Evolutionary conservation across 2,113 vertebrate species (phyloP).

Genomic region (Ploceus nigricollis): DNA sequence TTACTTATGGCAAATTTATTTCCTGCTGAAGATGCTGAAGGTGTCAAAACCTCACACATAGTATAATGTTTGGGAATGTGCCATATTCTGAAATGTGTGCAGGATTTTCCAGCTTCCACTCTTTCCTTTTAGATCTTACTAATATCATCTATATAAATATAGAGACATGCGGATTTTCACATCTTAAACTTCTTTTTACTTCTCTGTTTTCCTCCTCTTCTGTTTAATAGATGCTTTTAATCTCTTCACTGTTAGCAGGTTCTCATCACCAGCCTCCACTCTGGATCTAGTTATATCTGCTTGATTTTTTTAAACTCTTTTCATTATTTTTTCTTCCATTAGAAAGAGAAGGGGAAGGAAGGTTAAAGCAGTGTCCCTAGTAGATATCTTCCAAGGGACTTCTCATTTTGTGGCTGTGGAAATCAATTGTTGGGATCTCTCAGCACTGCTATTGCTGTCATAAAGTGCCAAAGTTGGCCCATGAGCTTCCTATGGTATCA

Average conservation of each 20-base stretch:
- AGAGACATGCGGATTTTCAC: not conserved
- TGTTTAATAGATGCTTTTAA: slow-evolving; percentile 13
- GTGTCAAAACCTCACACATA: not conserved
- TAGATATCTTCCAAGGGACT: not conserved
- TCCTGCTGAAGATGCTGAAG: not conserved
- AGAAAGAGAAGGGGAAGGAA: not conserved
- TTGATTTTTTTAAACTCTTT: not conserved
- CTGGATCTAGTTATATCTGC: not conserved
- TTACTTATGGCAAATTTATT: not conserved
- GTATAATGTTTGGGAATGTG: not conserved
- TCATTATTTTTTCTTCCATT: not conserved
- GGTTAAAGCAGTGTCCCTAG: not conserved
- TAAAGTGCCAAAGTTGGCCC: not conserved
- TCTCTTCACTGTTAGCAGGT: not conserved
- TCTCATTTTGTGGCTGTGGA: not conserved
- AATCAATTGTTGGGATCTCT: not conserved
- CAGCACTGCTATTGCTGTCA: not conserved
- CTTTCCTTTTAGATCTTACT: slow-evolving; percentile 6
- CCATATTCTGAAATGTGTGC: not conserved
- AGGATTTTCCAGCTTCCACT: slow-evolving; percentile 12
- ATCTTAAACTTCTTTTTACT: slow-evolving; percentile 3
- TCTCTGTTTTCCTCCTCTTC: not conserved
- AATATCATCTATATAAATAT: not conserved
- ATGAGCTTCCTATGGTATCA: not conserved
- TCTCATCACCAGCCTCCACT: slow-evolving; percentile 7